Evolutionary conservation across 2,888 invertebrate species (phyloP).

Genomic region (Ochlodes sylvanus): DNA sequence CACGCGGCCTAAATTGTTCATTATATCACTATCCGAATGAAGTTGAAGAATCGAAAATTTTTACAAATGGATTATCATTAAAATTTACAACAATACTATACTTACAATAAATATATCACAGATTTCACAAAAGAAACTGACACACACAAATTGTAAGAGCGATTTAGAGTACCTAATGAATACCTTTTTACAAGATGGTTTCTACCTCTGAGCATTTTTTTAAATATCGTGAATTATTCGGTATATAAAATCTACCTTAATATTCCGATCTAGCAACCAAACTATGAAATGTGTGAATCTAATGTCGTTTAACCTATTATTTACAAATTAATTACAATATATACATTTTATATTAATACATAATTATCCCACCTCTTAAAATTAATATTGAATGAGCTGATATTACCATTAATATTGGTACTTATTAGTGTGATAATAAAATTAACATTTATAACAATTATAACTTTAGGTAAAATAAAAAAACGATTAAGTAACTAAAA

Average conservation of each 20-base stretch:
- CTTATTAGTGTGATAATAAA: background rate
- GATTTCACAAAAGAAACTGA: slow-evolving; percentile 77
- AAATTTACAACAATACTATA: slow-evolving; percentile 70
- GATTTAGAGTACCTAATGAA: slow-evolving; percentile 44
- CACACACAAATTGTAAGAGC: slow-evolving; percentile 50
- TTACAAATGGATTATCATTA: slow-evolving; percentile 62
- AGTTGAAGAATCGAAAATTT: slow-evolving; percentile 57
- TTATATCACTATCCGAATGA: slow-evolving; percentile 48
- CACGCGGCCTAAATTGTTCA: background rate
- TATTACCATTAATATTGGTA: background rate
- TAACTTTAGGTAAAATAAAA: background rate
- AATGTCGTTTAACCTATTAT: slow-evolving; percentile 56
- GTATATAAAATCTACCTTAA: slow-evolving; percentile 69
- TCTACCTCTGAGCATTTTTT: slow-evolving; percentile 47
- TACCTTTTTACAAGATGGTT: slow-evolving; percentile 49
- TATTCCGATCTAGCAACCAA: slow-evolving; percentile 66
- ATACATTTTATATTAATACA: slow-evolving; percentile 42
- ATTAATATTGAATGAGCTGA: slow-evolving; percentile 3
- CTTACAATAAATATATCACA: slow-evolving; percentile 85
- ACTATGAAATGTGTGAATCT: slow-evolving; percentile 54
- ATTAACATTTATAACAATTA: slow-evolving; percentile 3
- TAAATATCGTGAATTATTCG: slow-evolving; percentile 41
- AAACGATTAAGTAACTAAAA: background rate
- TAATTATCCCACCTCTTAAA: slow-evolving; percentile 24
- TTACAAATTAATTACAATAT: slow-evolving; percentile 67